Base-by-base conservation (phyloP, 2,888 invertebrate genomes). In the Orthosia cruda region DNA sequence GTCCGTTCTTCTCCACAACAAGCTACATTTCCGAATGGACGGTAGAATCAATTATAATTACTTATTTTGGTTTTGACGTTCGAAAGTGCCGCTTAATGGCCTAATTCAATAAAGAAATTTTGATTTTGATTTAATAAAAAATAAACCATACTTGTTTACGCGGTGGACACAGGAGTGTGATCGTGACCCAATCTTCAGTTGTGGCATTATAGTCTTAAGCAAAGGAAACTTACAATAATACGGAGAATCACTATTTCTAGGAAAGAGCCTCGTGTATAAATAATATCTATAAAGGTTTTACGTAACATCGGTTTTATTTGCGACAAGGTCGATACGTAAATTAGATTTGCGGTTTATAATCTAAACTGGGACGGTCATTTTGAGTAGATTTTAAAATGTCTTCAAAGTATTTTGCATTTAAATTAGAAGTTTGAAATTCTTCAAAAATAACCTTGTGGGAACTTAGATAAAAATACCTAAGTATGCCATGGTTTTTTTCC, bases 161-260 rank as follows among this genome's bases (percentile, higher is more conserved):
- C 23, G 52, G 49, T 67, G 26, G n/a, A 52, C 20, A 65, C 26
- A 45, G 45, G 16, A 70, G 23, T 49, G 23, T 45, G 23, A 26
- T 83, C 78, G 68, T 77, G 68, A 69, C 65, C 65, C 52, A 73
- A 32, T 71, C n/a, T 67, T 71, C 71, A 82, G 71, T 47, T 49
- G 55, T 64, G 50, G 47, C 67, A 59, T 76, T 74, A 81, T 59
- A 50, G 32, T 67, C 47, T 58, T 15, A 50, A 52, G 45, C 57
- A 77, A 52, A 40, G 57, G 64, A 67, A 65, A 61, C 47, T 20
- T 12, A 79, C 68, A 72, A 72, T 72, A 45, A 52, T 63, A 64
- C 54, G 7, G 18, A 63, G 59, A 83, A 66, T 32, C 4, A 20
- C 40, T 47, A 52, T 20, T 74, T 81, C 81, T 67, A 20, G 47